Evolutionary conservation across 2,888 invertebrate species (phyloP), one percentile per base, ranked within the genome.

Genomic region (Parascotia fuliginaria): DNA sequence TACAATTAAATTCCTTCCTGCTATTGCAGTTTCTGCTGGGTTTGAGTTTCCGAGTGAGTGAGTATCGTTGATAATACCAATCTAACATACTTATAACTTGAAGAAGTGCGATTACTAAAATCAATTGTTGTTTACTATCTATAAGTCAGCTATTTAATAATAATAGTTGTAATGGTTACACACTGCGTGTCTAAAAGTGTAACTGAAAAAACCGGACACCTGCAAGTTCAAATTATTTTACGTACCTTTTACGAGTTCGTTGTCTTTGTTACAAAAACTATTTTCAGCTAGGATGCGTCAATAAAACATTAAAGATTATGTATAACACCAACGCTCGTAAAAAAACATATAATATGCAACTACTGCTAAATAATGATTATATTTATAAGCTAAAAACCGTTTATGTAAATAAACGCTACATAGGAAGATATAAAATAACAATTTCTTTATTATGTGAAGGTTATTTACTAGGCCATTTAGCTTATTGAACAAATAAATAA

Each of bases 401-500:
- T 31, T 42, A 42, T 36, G 12, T 42, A 46, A 42, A 50, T 40
- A 46, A 46, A 42, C 41, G 47, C 32, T 22, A 22, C 15, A 44
- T 53, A 56, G 24, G 55, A 57, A 63, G 58, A 59, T 50, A 65
- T 68, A 69, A 71, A 74, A 73, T 70, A 62, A 60, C 61, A 63
- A 50, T 72, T 72, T 74, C 72, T 77, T 77, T 76, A 73, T 64
- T 70, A 62, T 70, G 72, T 51, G 65, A 70, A 70, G 68, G 63
- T 68, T 75, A 76, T 79, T 78, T 72, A 83, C 75, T 79, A 80
- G 81, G 75, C 81, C 74, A 83, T 87, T 87, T 82, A 83, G 78
- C 79, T 85, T 86, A 89, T 89, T 89, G 87, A 84, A 85, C 85
- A 81, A 83, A 86, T 86, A 87, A 84, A 89, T 87, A 86, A 85